Evolutionary conservation across 2,888 invertebrate genomes (phyloP), one percentile per base, ranked within the genome.

Genomic region (Danaus chrysippus): DNA sequence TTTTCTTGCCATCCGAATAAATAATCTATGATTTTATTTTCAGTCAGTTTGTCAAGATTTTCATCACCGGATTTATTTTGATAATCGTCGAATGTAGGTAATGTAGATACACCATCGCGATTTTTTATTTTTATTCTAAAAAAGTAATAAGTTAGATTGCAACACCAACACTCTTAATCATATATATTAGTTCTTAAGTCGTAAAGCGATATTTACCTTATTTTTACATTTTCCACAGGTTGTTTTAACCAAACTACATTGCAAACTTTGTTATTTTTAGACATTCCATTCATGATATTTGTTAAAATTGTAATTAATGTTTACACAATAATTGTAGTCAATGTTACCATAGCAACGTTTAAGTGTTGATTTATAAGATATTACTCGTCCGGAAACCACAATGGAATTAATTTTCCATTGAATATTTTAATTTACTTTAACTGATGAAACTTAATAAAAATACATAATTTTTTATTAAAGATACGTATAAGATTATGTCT

Each of bases 1-100:
- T 96, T 96, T 74, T 95, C 92, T 77, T 96, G 96, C 96, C 96
- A 96, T 69, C 81, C 79, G 67, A 96, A 93, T 52, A 68, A 75
- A 62, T 86, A 78, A 69, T 87, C 86, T 61, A 84, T 78, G 1
- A 73, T 65, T 17, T 70, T 75, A 1, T 73, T 72, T 9, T 53
- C 57, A 63, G 79, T 76, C 41, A 79, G 65, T 55, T 67, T 63
- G 52, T 76, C 76, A 6, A 78, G 66, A 56, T 69, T 71, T 19
- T 65, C 63, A 10, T 63, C 68, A 15, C 76, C 71, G 1, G 79
- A 67, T 57, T 75, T 71, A 17, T 74, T 76, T 34, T 76, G 71
- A 59, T 82, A 87, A 56, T 87, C 83, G 68, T 87, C 84, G 62
- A 83, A 87, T 69, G 82, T 87, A 13, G 91, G 90, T 13, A 91